phyloP scores from a whole-genome alignment of 2,888 invertebrate genomes.

The Sinohyriopsis cumingii region DNA sequence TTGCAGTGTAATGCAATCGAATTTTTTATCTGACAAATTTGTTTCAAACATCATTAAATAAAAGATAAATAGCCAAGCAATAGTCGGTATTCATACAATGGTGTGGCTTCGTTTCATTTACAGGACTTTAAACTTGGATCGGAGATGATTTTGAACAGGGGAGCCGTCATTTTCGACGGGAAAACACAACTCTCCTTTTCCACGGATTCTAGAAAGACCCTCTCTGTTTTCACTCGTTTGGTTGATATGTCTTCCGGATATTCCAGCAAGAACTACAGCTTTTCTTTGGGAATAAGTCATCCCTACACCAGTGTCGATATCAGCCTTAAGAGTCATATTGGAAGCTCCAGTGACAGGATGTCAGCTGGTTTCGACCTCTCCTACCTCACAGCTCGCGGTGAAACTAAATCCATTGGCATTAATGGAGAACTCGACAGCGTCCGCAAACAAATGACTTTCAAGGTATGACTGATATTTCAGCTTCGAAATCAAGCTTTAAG shows the following conservation, averaged over 20 bases:
- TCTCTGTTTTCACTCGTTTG: slow-evolving; percentile 41
- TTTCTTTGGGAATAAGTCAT: slow-evolving; percentile 48
- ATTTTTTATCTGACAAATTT: too few relatives aligned
- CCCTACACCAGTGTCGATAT: slow-evolving; percentile 54
- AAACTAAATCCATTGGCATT: slow-evolving; percentile 41
- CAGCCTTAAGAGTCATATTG: slow-evolving; percentile 40
- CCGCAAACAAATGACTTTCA: slow-evolving; percentile 37
- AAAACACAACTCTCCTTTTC: slow-evolving; percentile 50
- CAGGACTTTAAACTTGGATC: slow-evolving; percentile 47
- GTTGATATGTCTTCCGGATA: slow-evolving; percentile 39
- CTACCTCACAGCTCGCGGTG: slow-evolving; percentile 46
- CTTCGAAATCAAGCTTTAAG: neutral
- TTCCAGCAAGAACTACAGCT: slow-evolving; percentile 46
- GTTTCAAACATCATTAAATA: too few relatives aligned
- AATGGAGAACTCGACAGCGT: slow-evolving; percentile 44
- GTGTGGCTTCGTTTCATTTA: slow-evolving; percentile 7
- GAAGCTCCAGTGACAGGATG: slow-evolving; percentile 32
- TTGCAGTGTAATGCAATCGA: too few relatives aligned
- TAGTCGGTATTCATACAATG: neutral
- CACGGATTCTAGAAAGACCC: slow-evolving; percentile 44
- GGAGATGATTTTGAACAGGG: slow-evolving; percentile 43
- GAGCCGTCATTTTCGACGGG: slow-evolving; percentile 46
- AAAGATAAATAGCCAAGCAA: too few relatives aligned
- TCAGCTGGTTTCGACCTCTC: slow-evolving; percentile 42
- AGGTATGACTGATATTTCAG: slow-evolving; percentile 28